A percentile compares a stretch with the other conserved stretches of the same genome.
These are phyloP conservation scores for Heteromurus nitidus DNA, from an alignment of 2,888 invertebrate genomes.

Conservation along the genomic window DNA sequence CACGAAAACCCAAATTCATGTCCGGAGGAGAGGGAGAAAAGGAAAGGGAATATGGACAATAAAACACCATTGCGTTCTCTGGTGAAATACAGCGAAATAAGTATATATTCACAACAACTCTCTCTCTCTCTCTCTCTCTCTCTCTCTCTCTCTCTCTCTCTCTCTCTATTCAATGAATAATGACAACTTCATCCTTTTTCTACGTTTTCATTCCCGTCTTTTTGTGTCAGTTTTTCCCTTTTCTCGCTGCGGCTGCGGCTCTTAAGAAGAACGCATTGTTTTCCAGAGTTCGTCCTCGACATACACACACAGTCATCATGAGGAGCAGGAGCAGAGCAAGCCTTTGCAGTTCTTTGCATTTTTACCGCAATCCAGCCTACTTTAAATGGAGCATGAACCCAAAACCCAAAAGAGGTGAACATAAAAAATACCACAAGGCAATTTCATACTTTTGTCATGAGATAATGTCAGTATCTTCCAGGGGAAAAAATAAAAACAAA, in stretches of 20 bases:
- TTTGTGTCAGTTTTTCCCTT: slow-evolving; percentile 33
- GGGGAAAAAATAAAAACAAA: too few relatives aligned
- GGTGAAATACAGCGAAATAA: not conserved
- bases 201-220: not conserved
- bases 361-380: too few relatives aligned
- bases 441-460: too few relatives aligned
- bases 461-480: too few relatives aligned
- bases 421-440: too few relatives aligned
- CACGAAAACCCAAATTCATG: slow-evolving; percentile 8
- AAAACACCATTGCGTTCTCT: slow-evolving; percentile 55
- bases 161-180: slow-evolving; percentile 63
- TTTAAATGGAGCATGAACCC: too few relatives aligned
- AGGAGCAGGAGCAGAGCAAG: not conserved
- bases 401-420: too few relatives aligned
- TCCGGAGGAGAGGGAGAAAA: slow-evolving; percentile 48
- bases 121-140: too few relatives aligned
- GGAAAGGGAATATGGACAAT: slow-evolving; percentile 61
- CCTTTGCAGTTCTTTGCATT: too few relatives aligned
- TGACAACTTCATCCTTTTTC: slow-evolving; percentile 60
- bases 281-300: not conserved
- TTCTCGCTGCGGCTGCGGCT: too few relatives aligned
- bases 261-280: too few relatives aligned
- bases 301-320: not conserved
- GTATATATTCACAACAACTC: slow-evolving; percentile 40
- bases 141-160: too few relatives aligned